Percentiles rank a stretch among this genome's conserved stretches.
Conservation (phyloP, 2,888 invertebrate genomes). For the Drepanosiphum platanoidis region DNA sequence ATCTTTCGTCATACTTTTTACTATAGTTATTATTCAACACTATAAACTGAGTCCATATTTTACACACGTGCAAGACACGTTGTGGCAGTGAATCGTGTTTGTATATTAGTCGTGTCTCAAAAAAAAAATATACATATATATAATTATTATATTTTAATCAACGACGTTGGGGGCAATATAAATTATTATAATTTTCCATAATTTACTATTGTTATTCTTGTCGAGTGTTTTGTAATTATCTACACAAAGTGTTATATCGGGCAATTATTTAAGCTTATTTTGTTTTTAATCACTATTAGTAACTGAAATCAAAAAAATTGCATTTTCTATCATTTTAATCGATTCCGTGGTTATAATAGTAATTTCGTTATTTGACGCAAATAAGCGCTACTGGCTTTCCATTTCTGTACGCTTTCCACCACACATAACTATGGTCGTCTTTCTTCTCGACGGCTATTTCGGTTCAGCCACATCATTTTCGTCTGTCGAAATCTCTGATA, state of each 20-base stretch:
- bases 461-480: slow-evolving; percentile 1
- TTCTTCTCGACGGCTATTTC: neutral
- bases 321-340: no score
- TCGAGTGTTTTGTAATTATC: no score
- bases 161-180: neutral
- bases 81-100: neutral
- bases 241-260: no score
- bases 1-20: neutral
- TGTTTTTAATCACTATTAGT: no score
- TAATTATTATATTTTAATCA: neutral
- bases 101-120: neutral
- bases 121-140: no score
- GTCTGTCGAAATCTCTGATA: neutral
- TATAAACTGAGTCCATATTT: no score
- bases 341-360: no score
- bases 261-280: no score
- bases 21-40: neutral
- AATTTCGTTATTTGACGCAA: no score
- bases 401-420: neutral
- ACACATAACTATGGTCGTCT: neutral
- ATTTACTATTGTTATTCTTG: neutral
- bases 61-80: slow-evolving; percentile 13
- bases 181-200: neutral
- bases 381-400: no score
- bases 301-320: no score